Conservation (phyloP, 64 coral and sea anemone species). For the Pocillopora damicornis region DNA sequence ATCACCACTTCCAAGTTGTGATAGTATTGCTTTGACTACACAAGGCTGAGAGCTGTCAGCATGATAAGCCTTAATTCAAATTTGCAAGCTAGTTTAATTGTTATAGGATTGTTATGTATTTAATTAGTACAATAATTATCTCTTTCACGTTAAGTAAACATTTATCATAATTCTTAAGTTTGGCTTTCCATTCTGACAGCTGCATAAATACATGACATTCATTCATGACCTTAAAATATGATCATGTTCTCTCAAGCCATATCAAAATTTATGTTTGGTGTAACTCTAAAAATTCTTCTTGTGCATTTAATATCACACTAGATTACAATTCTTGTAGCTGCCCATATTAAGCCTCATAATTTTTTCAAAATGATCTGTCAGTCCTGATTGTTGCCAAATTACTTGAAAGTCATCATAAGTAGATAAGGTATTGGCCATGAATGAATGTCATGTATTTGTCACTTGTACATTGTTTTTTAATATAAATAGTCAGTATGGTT, state of each 20-base stretch:
- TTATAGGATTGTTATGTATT: no score
- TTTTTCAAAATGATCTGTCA: background rate
- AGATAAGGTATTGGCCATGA: background rate
- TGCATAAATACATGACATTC: slow-evolving; percentile 16
- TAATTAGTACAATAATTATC: no score
- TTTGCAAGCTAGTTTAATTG: no score
- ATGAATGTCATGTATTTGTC: background rate
- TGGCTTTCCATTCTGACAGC: background rate
- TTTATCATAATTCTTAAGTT: background rate
- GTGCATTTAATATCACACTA: background rate
- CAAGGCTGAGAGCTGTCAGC: no score
- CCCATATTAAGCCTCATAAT: no score
- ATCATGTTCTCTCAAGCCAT: background rate
- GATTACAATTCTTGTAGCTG: background rate
- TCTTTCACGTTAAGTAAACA: no score
- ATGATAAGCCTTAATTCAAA: no score
- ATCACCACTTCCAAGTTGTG: no score
- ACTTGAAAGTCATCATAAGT: no score
- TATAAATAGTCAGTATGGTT: background rate
- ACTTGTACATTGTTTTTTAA: background rate
- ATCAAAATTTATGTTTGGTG: no score
- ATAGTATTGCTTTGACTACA: no score
- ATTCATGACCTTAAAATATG: background rate
- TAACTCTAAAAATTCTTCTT: no score
- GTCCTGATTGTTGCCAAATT: background rate